Evolutionary conservation across 2,888 invertebrate genomes (phyloP).

Genomic region (Cryptocheilus praepositus): DNA sequence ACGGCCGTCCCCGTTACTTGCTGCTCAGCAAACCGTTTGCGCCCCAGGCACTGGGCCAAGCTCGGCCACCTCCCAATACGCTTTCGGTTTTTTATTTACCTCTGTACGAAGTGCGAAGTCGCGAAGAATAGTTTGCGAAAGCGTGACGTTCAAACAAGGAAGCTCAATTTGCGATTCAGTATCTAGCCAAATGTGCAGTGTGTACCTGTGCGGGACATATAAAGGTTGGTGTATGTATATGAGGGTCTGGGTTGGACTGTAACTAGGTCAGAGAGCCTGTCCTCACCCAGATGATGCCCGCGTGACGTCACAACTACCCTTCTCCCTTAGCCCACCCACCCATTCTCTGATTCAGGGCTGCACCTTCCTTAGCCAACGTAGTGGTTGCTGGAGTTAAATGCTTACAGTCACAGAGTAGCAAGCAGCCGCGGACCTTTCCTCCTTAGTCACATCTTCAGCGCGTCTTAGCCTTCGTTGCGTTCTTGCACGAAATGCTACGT

Average conservation of each 20-base stretch:
- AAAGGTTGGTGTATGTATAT: conserved; percentile 51
- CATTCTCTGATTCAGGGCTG: neutral
- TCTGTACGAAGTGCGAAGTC: too few species aligned
- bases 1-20: too few species aligned
- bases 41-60: too few species aligned
- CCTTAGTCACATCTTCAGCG: neutral
- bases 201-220: conserved; percentile 10
- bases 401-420: neutral
- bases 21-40: too few species aligned
- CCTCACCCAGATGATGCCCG: conserved; percentile 68
- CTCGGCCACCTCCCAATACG: too few species aligned
- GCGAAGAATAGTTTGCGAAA: too few species aligned
- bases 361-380: neutral
- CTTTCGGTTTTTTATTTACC: too few species aligned
- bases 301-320: conserved; percentile 27
- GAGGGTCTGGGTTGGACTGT: conserved; percentile 25
- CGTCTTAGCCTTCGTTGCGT: neutral
- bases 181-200: too few species aligned
- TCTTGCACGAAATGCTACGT: neutral
- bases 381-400: neutral
- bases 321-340: neutral
- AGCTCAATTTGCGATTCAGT: too few species aligned
- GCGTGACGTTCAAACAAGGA: too few species aligned
- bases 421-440: neutral
- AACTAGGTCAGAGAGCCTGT: conserved; percentile 65